Percentiles rank a stretch among this genome's conserved stretches.
Evolutionary conservation across 2,113 vertebrate genomes (phyloP).

Genomic region (Azemiops feae): DNA sequence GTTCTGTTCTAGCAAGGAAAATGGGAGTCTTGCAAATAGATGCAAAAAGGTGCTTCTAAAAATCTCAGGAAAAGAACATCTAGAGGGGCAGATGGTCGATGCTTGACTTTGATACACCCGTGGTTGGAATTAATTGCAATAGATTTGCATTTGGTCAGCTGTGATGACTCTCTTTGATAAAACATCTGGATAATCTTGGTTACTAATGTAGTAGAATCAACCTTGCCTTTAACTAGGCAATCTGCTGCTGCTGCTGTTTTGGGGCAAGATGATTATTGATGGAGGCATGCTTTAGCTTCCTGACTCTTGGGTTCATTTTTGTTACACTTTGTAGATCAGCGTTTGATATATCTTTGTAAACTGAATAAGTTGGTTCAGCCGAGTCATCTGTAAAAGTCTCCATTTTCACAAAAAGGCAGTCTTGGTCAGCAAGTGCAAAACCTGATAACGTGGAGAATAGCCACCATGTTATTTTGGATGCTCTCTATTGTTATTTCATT

Average conservation of each 20-base stretch:
- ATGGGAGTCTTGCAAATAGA: neutral
- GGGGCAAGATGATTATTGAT: neutral
- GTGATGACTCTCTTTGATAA: neutral
- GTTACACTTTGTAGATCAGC: neutral
- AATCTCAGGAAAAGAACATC: neutral
- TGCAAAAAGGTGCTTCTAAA: neutral
- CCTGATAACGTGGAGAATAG: conserved; percentile 1
- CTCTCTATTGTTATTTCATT: conserved; percentile 49
- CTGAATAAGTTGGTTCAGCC: neutral
- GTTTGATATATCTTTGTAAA: neutral
- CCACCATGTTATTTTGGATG: neutral
- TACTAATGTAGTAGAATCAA: rapidly evolving
- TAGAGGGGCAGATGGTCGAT: neutral
- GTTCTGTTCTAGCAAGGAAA: neutral
- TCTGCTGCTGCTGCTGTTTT: neutral
- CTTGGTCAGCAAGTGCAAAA: neutral
- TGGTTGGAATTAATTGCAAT: neutral
- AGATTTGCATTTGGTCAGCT: neutral
- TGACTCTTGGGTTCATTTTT: neutral
- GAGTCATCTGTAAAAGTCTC: conserved; percentile 11
- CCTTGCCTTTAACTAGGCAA: rapidly evolving
- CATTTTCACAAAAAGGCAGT: neutral
- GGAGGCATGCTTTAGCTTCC: neutral
- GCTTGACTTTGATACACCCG: neutral
- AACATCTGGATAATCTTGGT: neutral